Evolutionary conservation across 2,888 invertebrate species (phyloP).

Genomic region (Synergus itoensis): DNA sequence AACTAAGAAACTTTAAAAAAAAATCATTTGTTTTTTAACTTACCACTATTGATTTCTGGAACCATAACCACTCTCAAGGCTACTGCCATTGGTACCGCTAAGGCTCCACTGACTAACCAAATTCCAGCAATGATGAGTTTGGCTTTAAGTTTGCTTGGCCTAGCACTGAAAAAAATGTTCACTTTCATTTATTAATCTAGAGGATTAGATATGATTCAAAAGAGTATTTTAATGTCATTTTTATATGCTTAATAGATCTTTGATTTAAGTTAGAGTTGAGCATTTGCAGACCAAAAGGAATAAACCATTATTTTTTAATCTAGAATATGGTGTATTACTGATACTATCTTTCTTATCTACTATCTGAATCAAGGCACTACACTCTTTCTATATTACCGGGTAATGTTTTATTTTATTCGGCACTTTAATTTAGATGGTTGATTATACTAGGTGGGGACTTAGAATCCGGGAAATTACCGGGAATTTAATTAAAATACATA

Average conservation of each 20-base stretch:
- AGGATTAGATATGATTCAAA: not conserved
- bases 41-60: conserved; percentile 79
- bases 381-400: too few relatives aligned
- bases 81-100: conserved; percentile 86
- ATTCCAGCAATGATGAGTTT: conserved; percentile 87
- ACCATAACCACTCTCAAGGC: conserved; percentile 81
- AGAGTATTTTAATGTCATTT: not conserved
- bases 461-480: too few relatives aligned
- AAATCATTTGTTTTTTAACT: conserved; percentile 45
- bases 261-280: not conserved
- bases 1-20: not conserved
- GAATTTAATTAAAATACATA: too few relatives aligned
- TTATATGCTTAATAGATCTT: not conserved
- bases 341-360: too few relatives aligned
- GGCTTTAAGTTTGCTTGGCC: conserved; percentile 86
- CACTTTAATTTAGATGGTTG: not conserved
- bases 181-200: not conserved
- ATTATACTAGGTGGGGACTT: not conserved
- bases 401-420: too few relatives aligned
- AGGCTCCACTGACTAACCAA: conserved; percentile 85
- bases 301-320: too few relatives aligned
- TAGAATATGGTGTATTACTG: too few relatives aligned
- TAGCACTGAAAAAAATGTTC: conserved; percentile 80
- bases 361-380: too few relatives aligned
- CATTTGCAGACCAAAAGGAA: too few relatives aligned